phyloP scores from a whole-genome alignment of 2,888 invertebrate genomes.

The Xiphydria camelus region DNA sequence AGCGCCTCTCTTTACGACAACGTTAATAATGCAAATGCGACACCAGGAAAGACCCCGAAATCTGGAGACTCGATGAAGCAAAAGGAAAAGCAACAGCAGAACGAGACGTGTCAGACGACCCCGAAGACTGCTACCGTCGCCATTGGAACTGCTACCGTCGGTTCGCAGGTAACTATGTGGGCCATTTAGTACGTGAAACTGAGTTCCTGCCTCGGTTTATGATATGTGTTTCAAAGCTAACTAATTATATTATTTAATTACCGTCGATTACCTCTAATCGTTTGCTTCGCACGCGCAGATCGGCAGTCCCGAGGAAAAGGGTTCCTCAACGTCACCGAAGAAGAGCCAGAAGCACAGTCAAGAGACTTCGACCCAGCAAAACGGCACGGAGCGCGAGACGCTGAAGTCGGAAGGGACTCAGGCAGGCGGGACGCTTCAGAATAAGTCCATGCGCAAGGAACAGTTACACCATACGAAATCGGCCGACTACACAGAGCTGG shows the following conservation, averaged over 20 bases:
- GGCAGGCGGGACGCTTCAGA: slow-evolving; percentile 74
- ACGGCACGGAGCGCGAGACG: slow-evolving; percentile 58
- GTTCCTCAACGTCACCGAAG: slow-evolving; percentile 56
- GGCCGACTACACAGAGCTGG: slow-evolving; percentile 62
- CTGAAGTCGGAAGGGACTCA: slow-evolving; percentile 81
- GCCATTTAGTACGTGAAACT: too few relatives aligned
- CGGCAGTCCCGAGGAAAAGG: slow-evolving; percentile 57
- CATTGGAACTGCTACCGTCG: slow-evolving; percentile 55
- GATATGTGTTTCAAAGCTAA: not conserved
- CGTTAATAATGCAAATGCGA: slow-evolving; percentile 60
- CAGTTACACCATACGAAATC: slow-evolving; percentile 59
- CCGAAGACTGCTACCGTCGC: slow-evolving; percentile 52
- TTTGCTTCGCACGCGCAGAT: slow-evolving; percentile 42
- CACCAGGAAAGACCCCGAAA: slow-evolving; percentile 40
- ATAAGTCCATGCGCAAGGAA: slow-evolving; percentile 48
- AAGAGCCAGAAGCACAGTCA: slow-evolving; percentile 61
- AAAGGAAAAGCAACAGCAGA: slow-evolving; percentile 59
- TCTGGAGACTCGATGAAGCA: slow-evolving; percentile 48
- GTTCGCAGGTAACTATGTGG: slow-evolving; percentile 63
- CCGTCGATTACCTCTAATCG: not conserved
- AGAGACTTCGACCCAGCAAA: slow-evolving; percentile 56
- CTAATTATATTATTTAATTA: not conserved
- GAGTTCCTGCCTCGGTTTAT: slow-evolving; percentile 1
- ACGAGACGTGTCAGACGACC: slow-evolving; percentile 56
- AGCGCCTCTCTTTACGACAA: slow-evolving; percentile 88